A percentile compares a stretch with the other conserved stretches of the same genome.
Evolutionary conservation across 2,888 invertebrate genomes (phyloP).

Genomic region (Cerceris ruficornis): DNA sequence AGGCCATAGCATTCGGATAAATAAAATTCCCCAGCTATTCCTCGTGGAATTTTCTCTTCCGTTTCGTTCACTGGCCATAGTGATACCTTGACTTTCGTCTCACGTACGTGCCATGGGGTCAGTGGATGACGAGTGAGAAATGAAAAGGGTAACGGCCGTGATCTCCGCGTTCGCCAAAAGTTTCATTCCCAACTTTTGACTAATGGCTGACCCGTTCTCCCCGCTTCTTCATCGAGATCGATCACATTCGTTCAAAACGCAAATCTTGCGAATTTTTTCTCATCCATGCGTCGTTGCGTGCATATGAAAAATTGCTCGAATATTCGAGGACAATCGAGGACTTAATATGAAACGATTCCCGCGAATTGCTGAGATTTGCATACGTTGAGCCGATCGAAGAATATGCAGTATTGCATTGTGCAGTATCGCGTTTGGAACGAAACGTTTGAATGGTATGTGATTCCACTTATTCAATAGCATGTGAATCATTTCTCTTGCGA

Average conservation of each 20-base stretch:
- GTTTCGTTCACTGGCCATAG: not conserved
- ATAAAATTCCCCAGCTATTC: slow-evolving; percentile 60
- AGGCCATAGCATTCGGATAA: slow-evolving; percentile 62
- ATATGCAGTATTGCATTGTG: not conserved
- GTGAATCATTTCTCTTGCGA: slow-evolving; percentile 37
- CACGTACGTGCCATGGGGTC: slow-evolving; percentile 44
- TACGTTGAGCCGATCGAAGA: slow-evolving; percentile 8
- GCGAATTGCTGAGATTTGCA: not conserved
- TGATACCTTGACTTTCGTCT: slow-evolving; percentile 34
- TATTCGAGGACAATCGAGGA: not conserved
- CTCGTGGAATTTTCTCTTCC: slow-evolving; percentile 31
- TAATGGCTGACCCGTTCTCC: not conserved
- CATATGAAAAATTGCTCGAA: no score
- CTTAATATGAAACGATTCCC: not conserved
- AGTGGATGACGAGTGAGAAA: slow-evolving; percentile 42
- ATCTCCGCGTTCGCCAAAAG: slow-evolving; percentile 27
- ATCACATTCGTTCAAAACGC: not conserved
- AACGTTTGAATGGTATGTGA: slow-evolving; percentile 25
- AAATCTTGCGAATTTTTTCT: not conserved
- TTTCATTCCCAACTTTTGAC: slow-evolving; percentile 34
- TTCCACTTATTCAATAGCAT: slow-evolving; percentile 26
- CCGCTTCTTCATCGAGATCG: not conserved
- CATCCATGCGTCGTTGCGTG: no score
- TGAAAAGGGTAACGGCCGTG: slow-evolving; percentile 19
- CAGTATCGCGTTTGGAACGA: slow-evolving; percentile 17